Conservation (phyloP, 2,113 vertebrate species). For the Peromyscus leucopus region DNA sequence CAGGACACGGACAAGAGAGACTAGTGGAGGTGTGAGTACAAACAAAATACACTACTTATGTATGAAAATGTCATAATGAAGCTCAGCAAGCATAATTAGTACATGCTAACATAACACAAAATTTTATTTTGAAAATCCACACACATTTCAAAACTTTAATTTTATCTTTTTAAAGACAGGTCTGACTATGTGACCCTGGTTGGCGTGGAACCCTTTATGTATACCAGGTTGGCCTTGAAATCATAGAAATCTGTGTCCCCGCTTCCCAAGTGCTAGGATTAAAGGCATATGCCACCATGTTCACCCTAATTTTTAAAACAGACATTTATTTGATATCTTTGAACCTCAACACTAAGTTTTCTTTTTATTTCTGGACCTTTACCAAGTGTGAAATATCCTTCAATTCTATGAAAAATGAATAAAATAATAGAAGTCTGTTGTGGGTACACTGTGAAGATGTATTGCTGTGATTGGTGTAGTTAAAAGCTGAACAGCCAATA, state of each 20-base stretch:
- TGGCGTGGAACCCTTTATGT: not conserved
- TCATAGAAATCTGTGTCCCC: not conserved
- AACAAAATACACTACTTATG: not conserved
- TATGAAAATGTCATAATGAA: too few species aligned
- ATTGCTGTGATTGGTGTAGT: not conserved
- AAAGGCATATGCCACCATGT: not conserved
- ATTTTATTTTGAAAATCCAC: not conserved
- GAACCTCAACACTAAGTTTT: not conserved
- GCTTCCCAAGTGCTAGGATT: not conserved
- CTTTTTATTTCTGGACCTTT: slow-evolving; percentile 32
- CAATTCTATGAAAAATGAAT: not conserved
- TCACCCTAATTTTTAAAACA: not conserved
- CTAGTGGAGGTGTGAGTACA: not conserved
- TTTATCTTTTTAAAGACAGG: not conserved
- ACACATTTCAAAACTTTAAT: slow-evolving; percentile 19
- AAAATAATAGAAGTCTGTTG: not conserved
- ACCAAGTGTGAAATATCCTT: not conserved
- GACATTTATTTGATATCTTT: not conserved
- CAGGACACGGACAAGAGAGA: not conserved
- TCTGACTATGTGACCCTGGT: not conserved
- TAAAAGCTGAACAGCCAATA: not conserved
- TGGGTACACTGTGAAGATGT: not conserved
- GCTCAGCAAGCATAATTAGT: not conserved
- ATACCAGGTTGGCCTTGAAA: not conserved
- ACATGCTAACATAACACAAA: not conserved